phyloP scores from a whole-genome alignment of 1,140 invertebrate genomes.

The Condylostylus longicornis region DNA sequence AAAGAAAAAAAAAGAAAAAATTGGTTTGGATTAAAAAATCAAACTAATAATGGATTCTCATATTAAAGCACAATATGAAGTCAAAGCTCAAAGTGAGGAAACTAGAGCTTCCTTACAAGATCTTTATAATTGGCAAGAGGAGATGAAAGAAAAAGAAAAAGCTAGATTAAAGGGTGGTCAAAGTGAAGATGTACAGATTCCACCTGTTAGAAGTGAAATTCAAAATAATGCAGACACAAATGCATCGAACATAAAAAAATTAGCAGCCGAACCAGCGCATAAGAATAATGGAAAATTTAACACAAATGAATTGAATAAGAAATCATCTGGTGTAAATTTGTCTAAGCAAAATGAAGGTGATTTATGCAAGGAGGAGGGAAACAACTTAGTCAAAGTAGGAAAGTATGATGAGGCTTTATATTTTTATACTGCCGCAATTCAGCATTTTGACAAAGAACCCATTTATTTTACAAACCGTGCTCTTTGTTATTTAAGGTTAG shows the following conservation, averaged over 20 bases:
- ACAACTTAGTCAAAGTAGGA: slow-evolving; percentile 59
- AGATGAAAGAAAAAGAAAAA: slow-evolving; percentile 69
- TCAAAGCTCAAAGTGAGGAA: too few species aligned
- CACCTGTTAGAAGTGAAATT: slow-evolving; percentile 6
- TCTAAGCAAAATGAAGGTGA: slow-evolving; percentile 10
- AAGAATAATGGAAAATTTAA: not conserved
- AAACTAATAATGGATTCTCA: too few species aligned
- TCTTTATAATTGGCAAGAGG: slow-evolving; percentile 65
- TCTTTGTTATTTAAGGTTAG: slow-evolving; percentile 68
- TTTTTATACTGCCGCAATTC: slow-evolving; percentile 65
- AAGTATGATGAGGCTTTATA: slow-evolving; percentile 66
- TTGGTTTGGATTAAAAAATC: too few species aligned
- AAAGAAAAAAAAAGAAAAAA: too few species aligned
- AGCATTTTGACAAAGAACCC: slow-evolving; percentile 59
- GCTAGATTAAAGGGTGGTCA: slow-evolving; percentile 26
- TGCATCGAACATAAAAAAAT: not conserved
- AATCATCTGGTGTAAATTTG: not conserved
- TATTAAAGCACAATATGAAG: too few species aligned
- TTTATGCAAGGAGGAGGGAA: slow-evolving; percentile 45
- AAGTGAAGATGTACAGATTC: slow-evolving; percentile 14
- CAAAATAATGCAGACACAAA: slow-evolving; percentile 8
- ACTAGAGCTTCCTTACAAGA: too few species aligned
- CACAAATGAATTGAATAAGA: not conserved
- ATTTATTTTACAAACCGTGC: slow-evolving; percentile 77
- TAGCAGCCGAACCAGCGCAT: not conserved